Evolutionary conservation across 2,888 invertebrate genomes (phyloP), one percentile per base, ranked within the genome.

Genomic region (Hypomecis punctinalis): DNA sequence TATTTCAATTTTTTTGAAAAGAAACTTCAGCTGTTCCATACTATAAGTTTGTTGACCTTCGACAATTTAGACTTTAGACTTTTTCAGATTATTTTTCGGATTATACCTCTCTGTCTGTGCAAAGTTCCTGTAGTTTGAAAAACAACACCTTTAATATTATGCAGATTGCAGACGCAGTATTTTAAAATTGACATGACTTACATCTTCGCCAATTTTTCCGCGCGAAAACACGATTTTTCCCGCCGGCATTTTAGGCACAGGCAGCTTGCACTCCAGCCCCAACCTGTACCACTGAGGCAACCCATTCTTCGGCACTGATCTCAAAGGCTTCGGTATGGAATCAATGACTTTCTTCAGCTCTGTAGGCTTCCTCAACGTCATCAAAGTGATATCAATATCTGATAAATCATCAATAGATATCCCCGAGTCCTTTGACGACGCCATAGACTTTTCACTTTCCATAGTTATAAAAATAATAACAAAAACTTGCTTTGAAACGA

Each of bases 221-320:
- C 94, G 93, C 47, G 92, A 89, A 75, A 94, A 91, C 56, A 91
- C 76, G 61, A 94, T 86, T 63, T 86, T 90, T 2, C 93, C 93
- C 33, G 78, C 81, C 0, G 94, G 94, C 82, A 91, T 91, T 75
- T 92, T 91, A 11, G 94, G 90, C 62, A 93, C 88, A 0, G 94
- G 94, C 58, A 94, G 79, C 76, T 94, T 94, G 63, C 86, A 80
- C 71, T 94, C 94, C 76, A 94, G 73, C 0, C 94, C 93, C 4
- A 94, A 82, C 46, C 81, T 83, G 63, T 89, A 88, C 94, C 94
- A 94, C 62, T 90, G 62, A 2, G 94, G 94, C 33, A 94, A 79
- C 0, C 92, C 93, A 84, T 88, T 89, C 69, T 89, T 89, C 0
- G 94, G 94, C 2, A 94, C 90, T 1, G 91, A 85, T 36, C 89